Conservation (phyloP, 2,888 invertebrate species). For the Aradus depressus region DNA sequence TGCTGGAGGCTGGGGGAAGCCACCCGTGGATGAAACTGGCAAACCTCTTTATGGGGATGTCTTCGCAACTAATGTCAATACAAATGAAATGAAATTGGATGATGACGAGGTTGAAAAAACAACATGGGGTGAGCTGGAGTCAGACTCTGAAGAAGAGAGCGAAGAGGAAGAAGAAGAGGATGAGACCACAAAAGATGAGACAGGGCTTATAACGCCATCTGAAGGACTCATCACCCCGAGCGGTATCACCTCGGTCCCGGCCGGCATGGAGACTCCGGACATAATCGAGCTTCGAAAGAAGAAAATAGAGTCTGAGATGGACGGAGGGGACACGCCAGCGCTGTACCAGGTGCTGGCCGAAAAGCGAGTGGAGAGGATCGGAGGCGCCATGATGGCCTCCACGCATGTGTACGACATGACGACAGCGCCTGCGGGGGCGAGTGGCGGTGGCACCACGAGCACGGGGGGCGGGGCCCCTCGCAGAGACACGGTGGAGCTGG, state of each 20-base stretch:
- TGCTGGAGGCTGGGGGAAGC: slow-evolving; percentile 99
- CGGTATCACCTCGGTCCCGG: slow-evolving; percentile 78
- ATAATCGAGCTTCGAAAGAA: slow-evolving; percentile 95
- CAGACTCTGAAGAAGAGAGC: slow-evolving; percentile 63
- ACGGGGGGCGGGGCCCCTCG: slow-evolving; percentile 34
- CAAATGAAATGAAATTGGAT: slow-evolving; percentile 38
- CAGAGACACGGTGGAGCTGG: slow-evolving; percentile 68
- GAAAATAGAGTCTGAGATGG: slow-evolving; percentile 91
- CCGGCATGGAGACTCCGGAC: slow-evolving; percentile 96
- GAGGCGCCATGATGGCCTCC: slow-evolving; percentile 94
- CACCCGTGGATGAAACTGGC: slow-evolving; percentile 96
- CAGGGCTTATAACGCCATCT: slow-evolving; percentile 83
- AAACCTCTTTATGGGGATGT: slow-evolving; percentile 98
- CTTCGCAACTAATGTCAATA: slow-evolving; percentile 60
- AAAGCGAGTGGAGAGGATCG: slow-evolving; percentile 78
- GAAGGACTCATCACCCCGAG: slow-evolving; percentile 92
- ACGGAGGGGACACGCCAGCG: slow-evolving; percentile 87
- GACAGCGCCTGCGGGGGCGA: slow-evolving; percentile 40
- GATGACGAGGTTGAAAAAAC: slow-evolving; percentile 87
- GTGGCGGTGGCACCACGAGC: slow-evolving; percentile 15
- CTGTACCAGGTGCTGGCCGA: slow-evolving; percentile 93
- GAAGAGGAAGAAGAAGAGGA: slow-evolving; percentile 54
- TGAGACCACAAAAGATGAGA: slow-evolving; percentile 51
- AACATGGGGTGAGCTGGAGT: slow-evolving; percentile 95
- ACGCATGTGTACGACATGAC: slow-evolving; percentile 95